These are phyloP conservation scores for Omphaloscelis lunosa DNA, from an alignment of 2,888 invertebrate species.

Conservation along the genomic window DNA sequence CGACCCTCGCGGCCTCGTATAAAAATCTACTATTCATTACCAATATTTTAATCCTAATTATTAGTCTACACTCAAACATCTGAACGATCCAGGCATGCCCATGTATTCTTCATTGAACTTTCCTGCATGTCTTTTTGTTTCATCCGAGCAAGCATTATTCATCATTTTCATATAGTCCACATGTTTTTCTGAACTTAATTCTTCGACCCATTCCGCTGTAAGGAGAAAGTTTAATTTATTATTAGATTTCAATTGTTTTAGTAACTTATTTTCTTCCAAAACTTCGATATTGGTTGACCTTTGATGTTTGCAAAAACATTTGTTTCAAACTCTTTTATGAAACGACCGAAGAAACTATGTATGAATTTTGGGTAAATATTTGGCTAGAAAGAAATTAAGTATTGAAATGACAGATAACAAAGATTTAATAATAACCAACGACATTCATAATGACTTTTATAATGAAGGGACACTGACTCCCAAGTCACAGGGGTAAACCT, in stretches of 20 bases:
- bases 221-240: neutral
- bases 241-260: neutral
- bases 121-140: conserved; percentile 65
- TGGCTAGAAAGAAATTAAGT: too few relatives aligned
- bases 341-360: too few relatives aligned
- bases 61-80: conserved; percentile 70
- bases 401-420: too few relatives aligned
- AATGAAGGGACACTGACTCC: too few relatives aligned
- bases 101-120: conserved; percentile 74
- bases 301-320: neutral
- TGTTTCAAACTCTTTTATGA: neutral
- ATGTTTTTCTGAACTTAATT: conserved; percentile 62
- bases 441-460: too few relatives aligned
- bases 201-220: conserved; percentile 29
- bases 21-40: too few relatives aligned
- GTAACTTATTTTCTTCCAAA: neutral
- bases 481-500: too few relatives aligned
- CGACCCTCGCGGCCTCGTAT: too few relatives aligned
- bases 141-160: conserved; percentile 72
- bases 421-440: too few relatives aligned
- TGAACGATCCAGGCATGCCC: conserved; percentile 78
- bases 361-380: too few relatives aligned
- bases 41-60: neutral
- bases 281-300: neutral
- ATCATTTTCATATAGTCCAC: conserved; percentile 69